phyloP scores from a whole-genome alignment of 2,888 invertebrate genomes.

The Dryadula phaetusa region DNA sequence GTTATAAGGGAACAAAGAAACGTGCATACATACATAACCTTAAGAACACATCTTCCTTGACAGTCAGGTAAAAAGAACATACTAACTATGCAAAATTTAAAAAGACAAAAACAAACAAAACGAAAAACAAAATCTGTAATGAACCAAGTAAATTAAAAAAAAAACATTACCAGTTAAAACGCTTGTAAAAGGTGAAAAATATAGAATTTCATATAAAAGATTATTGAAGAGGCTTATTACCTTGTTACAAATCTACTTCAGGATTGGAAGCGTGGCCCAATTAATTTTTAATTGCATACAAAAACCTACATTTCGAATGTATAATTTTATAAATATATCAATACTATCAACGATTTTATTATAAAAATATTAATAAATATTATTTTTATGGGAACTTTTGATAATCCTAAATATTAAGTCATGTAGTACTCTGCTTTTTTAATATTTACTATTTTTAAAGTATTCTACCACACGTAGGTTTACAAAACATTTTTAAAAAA shows the following conservation, averaged over 20 bases:
- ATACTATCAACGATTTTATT: neutral
- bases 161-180: neutral
- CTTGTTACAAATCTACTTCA: conserved; percentile 54
- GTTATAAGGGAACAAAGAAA: too few relatives aligned
- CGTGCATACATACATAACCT: too few relatives aligned
- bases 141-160: neutral
- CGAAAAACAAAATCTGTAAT: too few relatives aligned
- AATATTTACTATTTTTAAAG: too few relatives aligned
- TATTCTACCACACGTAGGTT: too few relatives aligned
- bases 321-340: conserved; percentile 5
- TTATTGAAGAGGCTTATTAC: conserved; percentile 62
- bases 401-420: neutral
- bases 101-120: too few relatives aligned
- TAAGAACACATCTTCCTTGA: too few relatives aligned
- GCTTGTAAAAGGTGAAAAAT: conserved; percentile 11
- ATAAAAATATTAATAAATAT: neutral
- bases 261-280: conserved; percentile 18
- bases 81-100: too few relatives aligned
- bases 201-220: conserved; percentile 38
- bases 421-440: too few relatives aligned
- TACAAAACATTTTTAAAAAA: too few relatives aligned
- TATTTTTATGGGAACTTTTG: neutral
- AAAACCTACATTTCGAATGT: neutral
- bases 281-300: conserved; percentile 22
- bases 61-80: too few relatives aligned